These are phyloP conservation scores for Congeria kusceri DNA, from an alignment of 2,888 invertebrate genomes.

Conservation along the genomic window DNA sequence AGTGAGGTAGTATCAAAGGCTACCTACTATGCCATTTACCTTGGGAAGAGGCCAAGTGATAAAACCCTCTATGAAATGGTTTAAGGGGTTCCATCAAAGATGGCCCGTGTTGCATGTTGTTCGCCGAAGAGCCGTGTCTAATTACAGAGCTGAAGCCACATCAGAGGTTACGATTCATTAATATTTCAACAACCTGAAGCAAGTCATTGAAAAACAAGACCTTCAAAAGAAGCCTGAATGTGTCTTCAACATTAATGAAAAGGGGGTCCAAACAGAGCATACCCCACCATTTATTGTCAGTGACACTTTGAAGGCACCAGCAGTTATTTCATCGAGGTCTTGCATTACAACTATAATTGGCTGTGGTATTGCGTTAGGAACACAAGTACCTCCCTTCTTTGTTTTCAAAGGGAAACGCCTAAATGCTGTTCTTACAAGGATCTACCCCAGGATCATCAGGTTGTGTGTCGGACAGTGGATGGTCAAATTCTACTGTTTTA, in stretches of 20 bases:
- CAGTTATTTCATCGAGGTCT: conserved; percentile 19
- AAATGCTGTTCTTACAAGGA: conserved; percentile 17
- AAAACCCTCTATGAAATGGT: conserved; percentile 14
- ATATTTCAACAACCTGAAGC: conserved; percentile 17
- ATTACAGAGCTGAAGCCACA: conserved; percentile 26
- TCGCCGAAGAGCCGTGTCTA: conserved; percentile 17
- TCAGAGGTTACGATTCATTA: background rate
- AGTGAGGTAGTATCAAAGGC: conserved; percentile 15
- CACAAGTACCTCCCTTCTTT: conserved; percentile 13
- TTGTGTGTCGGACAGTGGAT: conserved; percentile 13
- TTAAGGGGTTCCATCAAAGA: conserved; percentile 22
- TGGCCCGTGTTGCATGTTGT: conserved; percentile 33
- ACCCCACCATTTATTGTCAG: conserved; percentile 9
- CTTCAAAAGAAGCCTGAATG: conserved; percentile 6
- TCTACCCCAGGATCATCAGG: conserved; percentile 7
- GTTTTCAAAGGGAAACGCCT: conserved; percentile 21
- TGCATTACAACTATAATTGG: conserved; percentile 18
- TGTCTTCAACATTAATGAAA: conserved; percentile 20
- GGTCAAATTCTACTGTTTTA: conserved; percentile 19
- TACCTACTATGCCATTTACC: conserved; percentile 23
- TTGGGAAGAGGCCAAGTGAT: conserved; percentile 17
- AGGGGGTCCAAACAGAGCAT: conserved; percentile 24
- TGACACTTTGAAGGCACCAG: conserved; percentile 7
- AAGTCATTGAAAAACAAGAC: conserved; percentile 6
- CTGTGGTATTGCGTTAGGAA: conserved; percentile 13